Conservation (phyloP, 1,140 invertebrate species). For the Lepidurus apus region DNA sequence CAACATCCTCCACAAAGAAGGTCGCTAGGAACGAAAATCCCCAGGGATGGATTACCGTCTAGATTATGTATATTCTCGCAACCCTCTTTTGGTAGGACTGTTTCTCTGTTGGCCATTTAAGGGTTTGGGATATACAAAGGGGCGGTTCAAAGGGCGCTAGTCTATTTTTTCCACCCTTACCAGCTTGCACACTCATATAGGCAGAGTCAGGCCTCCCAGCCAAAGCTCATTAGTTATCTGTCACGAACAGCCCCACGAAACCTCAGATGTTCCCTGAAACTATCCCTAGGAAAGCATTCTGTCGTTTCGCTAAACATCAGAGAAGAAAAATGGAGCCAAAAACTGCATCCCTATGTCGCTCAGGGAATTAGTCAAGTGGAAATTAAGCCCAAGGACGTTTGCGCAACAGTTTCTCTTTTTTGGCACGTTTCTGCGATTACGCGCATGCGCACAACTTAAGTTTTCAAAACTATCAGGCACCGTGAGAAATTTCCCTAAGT, state of each 20-base stretch:
- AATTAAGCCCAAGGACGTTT: neutral
- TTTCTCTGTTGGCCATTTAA: neutral
- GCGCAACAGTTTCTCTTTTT: neutral
- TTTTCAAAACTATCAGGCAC: neutral
- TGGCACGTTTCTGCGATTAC: neutral
- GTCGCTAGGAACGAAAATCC: neutral
- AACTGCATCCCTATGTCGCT: neutral
- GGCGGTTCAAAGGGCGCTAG: neutral
- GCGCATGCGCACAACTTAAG: neutral
- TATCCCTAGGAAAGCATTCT: neutral
- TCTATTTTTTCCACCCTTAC: constrained; percentile 7
- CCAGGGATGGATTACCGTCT: neutral
- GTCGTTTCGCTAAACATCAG: neutral
- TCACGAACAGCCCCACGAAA: constrained; percentile 14
- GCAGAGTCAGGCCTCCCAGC: neutral
- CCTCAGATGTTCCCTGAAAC: neutral
- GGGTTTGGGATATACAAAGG: neutral
- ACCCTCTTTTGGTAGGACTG: neutral
- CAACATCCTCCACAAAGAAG: neutral
- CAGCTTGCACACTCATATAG: neutral
- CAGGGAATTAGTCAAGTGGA: neutral
- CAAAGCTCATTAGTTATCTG: constrained; percentile 18
- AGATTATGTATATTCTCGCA: neutral
- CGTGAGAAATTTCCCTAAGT: neutral
- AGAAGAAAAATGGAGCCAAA: neutral